A percentile compares a stretch with the other conserved stretches of the same genome.
phyloP scores from a whole-genome alignment of 1,140 invertebrate species.

The Pomacea maculata region DNA sequence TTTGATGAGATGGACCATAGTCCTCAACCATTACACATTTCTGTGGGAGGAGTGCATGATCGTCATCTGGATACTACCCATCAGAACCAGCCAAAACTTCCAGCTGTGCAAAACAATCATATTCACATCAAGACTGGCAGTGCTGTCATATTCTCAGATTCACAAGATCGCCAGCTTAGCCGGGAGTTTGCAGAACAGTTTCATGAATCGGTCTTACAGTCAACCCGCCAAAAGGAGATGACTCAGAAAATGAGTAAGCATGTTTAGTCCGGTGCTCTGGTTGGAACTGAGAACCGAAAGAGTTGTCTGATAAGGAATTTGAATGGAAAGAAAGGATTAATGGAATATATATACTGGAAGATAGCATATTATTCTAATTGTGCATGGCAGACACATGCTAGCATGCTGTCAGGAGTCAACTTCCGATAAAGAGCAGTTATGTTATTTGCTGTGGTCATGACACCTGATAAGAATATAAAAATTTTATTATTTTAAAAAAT shows the following conservation, averaged over 20 bases:
- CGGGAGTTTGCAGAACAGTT: slow-evolving; percentile 64
- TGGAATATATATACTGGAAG: too few relatives aligned
- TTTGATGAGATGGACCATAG: slow-evolving; percentile 28
- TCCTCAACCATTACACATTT: slow-evolving; percentile 17
- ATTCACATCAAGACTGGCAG: slow-evolving; percentile 13
- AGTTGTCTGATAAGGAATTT: too few relatives aligned
- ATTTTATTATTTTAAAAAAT: too few relatives aligned
- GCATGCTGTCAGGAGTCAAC: too few relatives aligned
- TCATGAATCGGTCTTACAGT: slow-evolving; percentile 61
- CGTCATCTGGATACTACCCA: slow-evolving; percentile 22
- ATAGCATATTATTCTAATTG: too few relatives aligned
- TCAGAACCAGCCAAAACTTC: background rate
- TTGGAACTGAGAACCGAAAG: too few relatives aligned
- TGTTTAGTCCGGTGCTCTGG: too few relatives aligned
- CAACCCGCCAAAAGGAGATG: slow-evolving; percentile 59
- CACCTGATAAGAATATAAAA: too few relatives aligned
- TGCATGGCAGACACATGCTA: too few relatives aligned
- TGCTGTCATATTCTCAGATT: slow-evolving; percentile 36
- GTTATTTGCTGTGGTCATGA: too few relatives aligned
- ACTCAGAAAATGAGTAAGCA: slow-evolving; percentile 30
- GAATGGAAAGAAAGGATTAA: too few relatives aligned
- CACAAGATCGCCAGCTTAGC: slow-evolving; percentile 36
- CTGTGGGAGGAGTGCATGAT: slow-evolving; percentile 24
- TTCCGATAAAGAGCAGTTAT: too few relatives aligned
- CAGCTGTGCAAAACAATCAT: slow-evolving; percentile 4